These are phyloP conservation scores for Tyto alba DNA, from an alignment of 2,113 vertebrate species.

Conservation along the genomic window DNA sequence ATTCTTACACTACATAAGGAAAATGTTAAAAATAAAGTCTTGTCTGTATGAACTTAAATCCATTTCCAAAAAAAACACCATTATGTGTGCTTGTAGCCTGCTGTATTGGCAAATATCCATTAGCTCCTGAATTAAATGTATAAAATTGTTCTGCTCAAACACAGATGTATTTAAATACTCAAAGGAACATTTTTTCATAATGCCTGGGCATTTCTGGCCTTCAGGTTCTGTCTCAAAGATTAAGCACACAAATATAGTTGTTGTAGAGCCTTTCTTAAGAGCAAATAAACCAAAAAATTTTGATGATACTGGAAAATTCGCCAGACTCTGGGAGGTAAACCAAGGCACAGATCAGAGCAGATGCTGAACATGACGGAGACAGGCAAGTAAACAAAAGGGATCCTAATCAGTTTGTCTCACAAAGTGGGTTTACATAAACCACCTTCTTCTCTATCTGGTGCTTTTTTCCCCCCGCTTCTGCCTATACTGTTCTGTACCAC, in stretches of 20 bases:
- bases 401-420: not conserved
- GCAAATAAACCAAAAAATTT: not conserved
- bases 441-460: not conserved
- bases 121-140: not conserved
- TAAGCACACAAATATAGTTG: not conserved
- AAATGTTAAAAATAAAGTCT: not conserved
- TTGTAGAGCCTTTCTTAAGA: not conserved
- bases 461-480: not conserved
- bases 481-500: not conserved
- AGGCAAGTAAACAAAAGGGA: not conserved
- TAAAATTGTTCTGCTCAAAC: not conserved
- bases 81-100: not conserved
- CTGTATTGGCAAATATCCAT: not conserved
- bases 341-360: not conserved
- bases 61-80: not conserved
- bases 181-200: not conserved
- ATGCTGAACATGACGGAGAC: not conserved
- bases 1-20: not conserved
- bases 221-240: not conserved
- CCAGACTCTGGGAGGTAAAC: not conserved
- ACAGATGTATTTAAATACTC: not conserved
- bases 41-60: not conserved
- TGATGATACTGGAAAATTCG: not conserved
- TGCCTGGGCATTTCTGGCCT: not conserved
- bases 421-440: not conserved